Conservation (phyloP, 2,113 vertebrate species). For the Rynchops niger region DNA sequence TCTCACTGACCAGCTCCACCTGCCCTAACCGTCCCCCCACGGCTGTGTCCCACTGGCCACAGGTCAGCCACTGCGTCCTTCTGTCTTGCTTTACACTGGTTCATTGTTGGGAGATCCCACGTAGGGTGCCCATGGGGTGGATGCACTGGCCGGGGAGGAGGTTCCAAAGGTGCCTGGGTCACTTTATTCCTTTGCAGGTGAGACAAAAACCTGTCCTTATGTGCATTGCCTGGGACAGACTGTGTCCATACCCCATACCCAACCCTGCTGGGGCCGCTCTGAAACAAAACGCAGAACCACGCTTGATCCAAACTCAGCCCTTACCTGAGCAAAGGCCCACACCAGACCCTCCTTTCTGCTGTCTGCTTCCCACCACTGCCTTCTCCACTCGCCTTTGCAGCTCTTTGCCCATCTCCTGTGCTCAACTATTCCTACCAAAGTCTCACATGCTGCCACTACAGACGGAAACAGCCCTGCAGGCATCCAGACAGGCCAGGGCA, state of each 20-base stretch:
- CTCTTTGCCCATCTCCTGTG: neutral
- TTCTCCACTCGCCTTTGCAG: accelerated
- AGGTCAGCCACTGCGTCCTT: accelerated
- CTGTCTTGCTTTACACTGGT: neutral
- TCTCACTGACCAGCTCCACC: neutral
- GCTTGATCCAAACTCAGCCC: no score
- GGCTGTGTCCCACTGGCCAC: neutral
- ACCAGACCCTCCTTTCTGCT: neutral
- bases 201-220: neutral
- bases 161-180: neutral
- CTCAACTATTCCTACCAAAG: neutral
- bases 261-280: neutral
- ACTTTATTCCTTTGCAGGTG: neutral
- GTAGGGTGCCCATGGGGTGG: neutral
- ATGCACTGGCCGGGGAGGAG: neutral
- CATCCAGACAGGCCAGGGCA: neutral
- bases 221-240: neutral
- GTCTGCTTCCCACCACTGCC: neutral
- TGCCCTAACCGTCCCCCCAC: neutral
- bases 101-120: neutral
- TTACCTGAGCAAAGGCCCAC: neutral
- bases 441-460: neutral
- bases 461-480: neutral
- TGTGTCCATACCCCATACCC: no score
- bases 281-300: neutral